Evolutionary conservation across 1,140 invertebrate species (phyloP), one percentile per base, ranked within the genome.

Genomic region (Artemia franciscana): DNA sequence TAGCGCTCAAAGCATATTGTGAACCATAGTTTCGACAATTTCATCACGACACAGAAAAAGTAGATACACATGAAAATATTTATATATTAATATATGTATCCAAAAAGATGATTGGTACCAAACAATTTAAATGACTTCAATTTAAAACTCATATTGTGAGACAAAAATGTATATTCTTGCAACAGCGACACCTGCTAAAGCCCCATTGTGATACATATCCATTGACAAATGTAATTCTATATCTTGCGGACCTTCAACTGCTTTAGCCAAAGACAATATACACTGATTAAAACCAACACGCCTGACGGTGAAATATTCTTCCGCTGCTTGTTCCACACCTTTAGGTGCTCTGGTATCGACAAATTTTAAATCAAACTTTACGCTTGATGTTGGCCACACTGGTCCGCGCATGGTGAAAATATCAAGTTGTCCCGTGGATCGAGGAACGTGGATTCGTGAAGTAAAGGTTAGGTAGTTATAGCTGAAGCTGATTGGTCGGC

Each of bases 401-500:
- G 86, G 85, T 5, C 77, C 73, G 62, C 84, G 78, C 80, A 95
- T 90, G 7, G 85, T 90, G 72, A 93, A 94, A 2, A 96, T 73
- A 60, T 88, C 82, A 51, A 87, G 74, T 66, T 78, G 76, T 4
- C 80, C 84, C 64, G 72, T 74, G 2, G 74, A 69, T 4, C 77
- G 75, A 0, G 86, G 82, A 5, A 93, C 78, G 24, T 82, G 81
- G 18, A 91, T 73, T 71, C 88, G 87, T 59, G 87, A 85, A 0
- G 87, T 83, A 66, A 95, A 84, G 0, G 87, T 88, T 64, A 95
- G 84, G 72, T 87, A 95, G 73, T 92, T 92, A 75, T 84, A 91
- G 4, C 88, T 90, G 69, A 85, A 86, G 60, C 85, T 84, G 18
- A 86, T 80, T 0, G 91, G 88, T 67, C 81, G 79, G 5, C 79